phyloP scores from a whole-genome alignment of 2,888 invertebrate species.

The Trissonchulus latispiculum region DNA sequence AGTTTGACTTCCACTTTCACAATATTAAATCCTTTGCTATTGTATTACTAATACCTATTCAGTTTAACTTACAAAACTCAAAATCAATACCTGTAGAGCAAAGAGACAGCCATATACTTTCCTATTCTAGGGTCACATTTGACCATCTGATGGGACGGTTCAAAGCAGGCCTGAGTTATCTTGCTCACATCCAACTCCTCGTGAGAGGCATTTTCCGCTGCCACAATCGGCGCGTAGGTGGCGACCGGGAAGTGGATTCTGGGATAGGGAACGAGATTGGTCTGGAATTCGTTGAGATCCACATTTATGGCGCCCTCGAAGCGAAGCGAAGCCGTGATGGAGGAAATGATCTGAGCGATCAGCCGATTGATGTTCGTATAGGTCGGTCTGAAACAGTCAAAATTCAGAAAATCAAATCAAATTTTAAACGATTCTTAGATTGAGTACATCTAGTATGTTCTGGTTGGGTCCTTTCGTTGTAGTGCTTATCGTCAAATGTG shows the following conservation, averaged over 20 bases:
- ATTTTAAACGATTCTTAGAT: too few relatives aligned
- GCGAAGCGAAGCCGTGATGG: not conserved
- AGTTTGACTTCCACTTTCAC: too few relatives aligned
- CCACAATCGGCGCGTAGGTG: constrained; percentile 4
- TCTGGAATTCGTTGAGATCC: constrained; percentile 11
- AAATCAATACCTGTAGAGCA: not conserved
- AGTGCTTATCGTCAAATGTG: too few relatives aligned
- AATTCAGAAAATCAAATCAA: too few relatives aligned
- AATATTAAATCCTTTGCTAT: too few relatives aligned
- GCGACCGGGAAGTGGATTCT: constrained; percentile 6
- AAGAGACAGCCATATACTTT: constrained; percentile 6
- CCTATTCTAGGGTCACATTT: constrained; percentile 11
- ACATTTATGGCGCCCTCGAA: constrained; percentile 6
- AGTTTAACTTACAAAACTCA: not conserved
- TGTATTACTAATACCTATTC: too few relatives aligned
- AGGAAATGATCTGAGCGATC: constrained; percentile 4
- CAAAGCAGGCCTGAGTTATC: not conserved
- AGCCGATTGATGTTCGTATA: constrained; percentile 7
- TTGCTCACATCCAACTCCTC: not conserved
- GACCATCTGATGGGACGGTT: constrained; percentile 5
- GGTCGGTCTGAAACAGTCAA: constrained; percentile 3
- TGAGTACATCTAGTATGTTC: too few relatives aligned
- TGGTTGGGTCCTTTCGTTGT: too few relatives aligned
- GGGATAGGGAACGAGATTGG: constrained; percentile 10
- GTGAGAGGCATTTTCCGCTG: not conserved